Conservation (phyloP, 2,888 invertebrate species). For the Falcaria lacertinaria region DNA sequence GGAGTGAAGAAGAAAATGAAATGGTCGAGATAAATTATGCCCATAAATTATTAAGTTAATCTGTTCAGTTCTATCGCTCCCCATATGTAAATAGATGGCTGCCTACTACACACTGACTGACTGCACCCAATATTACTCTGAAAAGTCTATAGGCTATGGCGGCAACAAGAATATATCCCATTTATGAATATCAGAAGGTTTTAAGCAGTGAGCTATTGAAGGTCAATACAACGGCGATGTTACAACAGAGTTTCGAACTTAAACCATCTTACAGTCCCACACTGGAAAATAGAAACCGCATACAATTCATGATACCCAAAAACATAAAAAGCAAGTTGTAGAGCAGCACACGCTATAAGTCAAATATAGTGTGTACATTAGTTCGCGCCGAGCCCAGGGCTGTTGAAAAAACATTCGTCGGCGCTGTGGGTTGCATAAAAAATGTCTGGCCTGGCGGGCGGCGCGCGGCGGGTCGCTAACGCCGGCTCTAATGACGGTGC, state of each 20-base stretch:
- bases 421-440: conserved; percentile 70
- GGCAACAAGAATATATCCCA: too few species aligned
- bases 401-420: conserved; percentile 50
- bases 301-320: background rate
- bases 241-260: background rate
- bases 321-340: background rate
- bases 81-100: too few species aligned
- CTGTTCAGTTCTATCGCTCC: too few species aligned
- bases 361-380: conserved; percentile 18
- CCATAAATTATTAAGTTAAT: too few species aligned
- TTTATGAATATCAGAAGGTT: too few species aligned
- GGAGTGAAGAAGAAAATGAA: too few species aligned
- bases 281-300: background rate
- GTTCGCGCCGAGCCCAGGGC: conserved; percentile 29
- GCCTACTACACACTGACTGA: too few species aligned
- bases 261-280: background rate
- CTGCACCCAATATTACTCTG: too few species aligned
- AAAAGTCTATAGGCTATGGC: too few species aligned
- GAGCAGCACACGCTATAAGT: background rate
- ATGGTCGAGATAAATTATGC: too few species aligned
- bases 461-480: conserved; percentile 68
- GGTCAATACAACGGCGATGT: background rate
- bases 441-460: conserved; percentile 70
- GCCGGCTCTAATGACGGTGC: conserved; percentile 69
- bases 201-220: too few species aligned